Conservation (phyloP, 2,113 vertebrate species). For the Trogon surrucura region DNA sequence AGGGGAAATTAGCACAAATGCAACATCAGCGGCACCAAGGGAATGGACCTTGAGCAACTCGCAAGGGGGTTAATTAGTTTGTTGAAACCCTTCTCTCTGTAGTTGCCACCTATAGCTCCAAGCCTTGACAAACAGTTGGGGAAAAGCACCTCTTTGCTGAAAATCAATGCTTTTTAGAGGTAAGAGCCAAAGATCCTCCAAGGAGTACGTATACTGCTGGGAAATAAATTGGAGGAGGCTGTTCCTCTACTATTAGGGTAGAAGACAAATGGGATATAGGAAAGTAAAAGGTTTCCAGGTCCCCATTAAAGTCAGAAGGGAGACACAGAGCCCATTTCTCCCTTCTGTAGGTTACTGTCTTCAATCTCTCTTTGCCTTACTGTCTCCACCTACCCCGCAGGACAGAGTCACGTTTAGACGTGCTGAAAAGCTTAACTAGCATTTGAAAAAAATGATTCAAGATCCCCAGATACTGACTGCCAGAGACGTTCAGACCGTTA, state of each 20-base stretch:
- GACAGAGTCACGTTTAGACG: not conserved
- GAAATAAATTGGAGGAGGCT: not conserved
- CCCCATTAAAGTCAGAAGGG: not conserved
- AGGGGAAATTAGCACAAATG: slow-evolving; percentile 1
- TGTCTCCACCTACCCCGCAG: not conserved
- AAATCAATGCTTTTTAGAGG: not conserved
- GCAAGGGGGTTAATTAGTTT: not conserved
- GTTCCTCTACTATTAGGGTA: not conserved
- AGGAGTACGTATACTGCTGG: not conserved
- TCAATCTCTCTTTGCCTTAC: not conserved
- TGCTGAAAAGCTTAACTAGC: not conserved
- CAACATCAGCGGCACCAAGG: not conserved
- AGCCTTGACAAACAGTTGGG: not conserved
- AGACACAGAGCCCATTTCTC: not conserved
- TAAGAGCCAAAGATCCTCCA: not conserved
- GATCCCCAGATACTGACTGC: not conserved
- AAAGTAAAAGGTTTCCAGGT: not conserved
- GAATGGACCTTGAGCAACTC: not conserved
- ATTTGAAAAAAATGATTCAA: not conserved
- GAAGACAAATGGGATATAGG: not conserved
- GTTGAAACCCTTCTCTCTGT: not conserved
- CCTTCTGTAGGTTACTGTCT: not conserved
- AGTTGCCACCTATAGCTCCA: not conserved
- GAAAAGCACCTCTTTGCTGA: not conserved
- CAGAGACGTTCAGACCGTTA: not conserved